phyloP scores from a whole-genome alignment of 1,140 invertebrate species.

The Pseudomyrmex cubaensis region DNA sequence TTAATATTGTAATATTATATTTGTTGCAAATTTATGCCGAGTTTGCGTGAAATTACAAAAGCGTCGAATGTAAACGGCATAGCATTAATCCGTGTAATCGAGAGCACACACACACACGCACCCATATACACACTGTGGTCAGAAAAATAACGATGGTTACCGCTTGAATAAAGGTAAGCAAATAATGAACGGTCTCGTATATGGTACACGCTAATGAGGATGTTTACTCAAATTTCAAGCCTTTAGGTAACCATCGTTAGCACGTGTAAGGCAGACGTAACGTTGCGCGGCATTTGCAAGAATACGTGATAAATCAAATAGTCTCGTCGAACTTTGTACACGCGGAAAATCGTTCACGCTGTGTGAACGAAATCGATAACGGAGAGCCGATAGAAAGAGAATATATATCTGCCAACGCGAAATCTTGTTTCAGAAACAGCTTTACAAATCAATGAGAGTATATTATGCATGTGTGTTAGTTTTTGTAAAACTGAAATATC shows the following conservation, averaged over 20 bases:
- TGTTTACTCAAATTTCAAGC: conserved; percentile 44
- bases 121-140: background rate
- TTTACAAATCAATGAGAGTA: background rate
- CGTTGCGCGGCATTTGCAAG: conserved; percentile 20
- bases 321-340: background rate
- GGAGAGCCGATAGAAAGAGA: background rate
- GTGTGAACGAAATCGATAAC: background rate
- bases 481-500: too few relatives aligned
- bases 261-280: background rate
- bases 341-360: background rate
- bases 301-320: conserved; percentile 19
- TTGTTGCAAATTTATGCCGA: too few relatives aligned
- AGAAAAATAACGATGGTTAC: conserved; percentile 11
- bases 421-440: background rate
- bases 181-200: background rate
- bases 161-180: background rate
- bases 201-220: conserved; percentile 27
- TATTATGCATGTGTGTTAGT: too few relatives aligned
- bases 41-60: background rate
- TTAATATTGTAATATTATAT: too few relatives aligned
- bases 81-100: conserved; percentile 1
- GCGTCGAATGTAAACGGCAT: background rate
- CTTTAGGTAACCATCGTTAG: conserved; percentile 30
- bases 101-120: background rate
- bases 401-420: background rate